These are phyloP conservation scores for Dendrolimus houi DNA, from an alignment of 2,888 invertebrate species.

Conservation along the genomic window DNA sequence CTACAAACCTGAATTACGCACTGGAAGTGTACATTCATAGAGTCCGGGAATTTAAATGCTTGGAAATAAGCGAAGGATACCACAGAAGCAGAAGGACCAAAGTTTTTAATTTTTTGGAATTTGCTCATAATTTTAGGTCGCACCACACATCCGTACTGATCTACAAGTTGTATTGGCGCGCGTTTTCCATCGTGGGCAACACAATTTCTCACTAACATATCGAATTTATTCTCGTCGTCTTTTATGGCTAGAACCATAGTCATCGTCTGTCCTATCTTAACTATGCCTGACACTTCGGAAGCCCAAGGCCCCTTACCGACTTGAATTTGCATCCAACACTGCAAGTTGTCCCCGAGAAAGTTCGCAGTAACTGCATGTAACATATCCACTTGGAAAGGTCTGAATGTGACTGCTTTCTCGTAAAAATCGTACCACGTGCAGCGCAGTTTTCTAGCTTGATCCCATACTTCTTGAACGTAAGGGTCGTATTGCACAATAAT, in stretches of 20 bases:
- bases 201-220: slow-evolving; percentile 95
- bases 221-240: slow-evolving; percentile 96
- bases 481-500: slow-evolving; percentile 97
- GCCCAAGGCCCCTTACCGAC: slow-evolving; percentile 98
- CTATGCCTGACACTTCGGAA: slow-evolving; percentile 96
- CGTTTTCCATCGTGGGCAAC: slow-evolving; percentile 96
- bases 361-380: slow-evolving; percentile 95
- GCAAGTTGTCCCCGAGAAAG: slow-evolving; percentile 95
- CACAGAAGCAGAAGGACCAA: slow-evolving; percentile 94
- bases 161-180: slow-evolving; percentile 94
- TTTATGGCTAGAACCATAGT: slow-evolving; percentile 97
- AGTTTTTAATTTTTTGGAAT: slow-evolving; percentile 97
- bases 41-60: slow-evolving; percentile 97
- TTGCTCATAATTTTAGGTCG: slow-evolving; percentile 96
- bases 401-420: slow-evolving; percentile 95
- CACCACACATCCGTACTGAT: slow-evolving; percentile 95
- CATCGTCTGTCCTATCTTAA: slow-evolving; percentile 97
- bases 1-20: slow-evolving; percentile 96
- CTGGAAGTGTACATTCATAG: slow-evolving; percentile 98
- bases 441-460: slow-evolving; percentile 92
- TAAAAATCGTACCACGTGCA: slow-evolving; percentile 98
- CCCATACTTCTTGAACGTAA: slow-evolving; percentile 96
- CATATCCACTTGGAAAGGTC: slow-evolving; percentile 98
- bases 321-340: slow-evolving; percentile 98
- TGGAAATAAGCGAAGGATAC: slow-evolving; percentile 97